Evolutionary conservation across 2,888 invertebrate species (phyloP), one percentile per base, ranked within the genome.

Genomic region (Chrysolina americana): DNA sequence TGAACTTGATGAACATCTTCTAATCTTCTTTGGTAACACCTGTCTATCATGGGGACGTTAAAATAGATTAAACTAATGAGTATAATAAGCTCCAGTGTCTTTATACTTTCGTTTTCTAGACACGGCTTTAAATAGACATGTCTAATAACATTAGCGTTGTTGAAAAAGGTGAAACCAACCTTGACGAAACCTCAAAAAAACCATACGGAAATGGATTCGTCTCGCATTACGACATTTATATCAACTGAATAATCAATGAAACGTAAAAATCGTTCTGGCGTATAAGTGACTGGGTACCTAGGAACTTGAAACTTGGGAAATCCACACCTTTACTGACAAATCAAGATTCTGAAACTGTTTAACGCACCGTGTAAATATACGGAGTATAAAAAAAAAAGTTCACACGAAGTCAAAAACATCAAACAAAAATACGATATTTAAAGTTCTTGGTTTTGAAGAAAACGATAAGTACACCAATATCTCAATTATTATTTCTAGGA

Each of bases 111-210:
- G 21, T 19, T 59, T 59, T 28, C 28, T 9, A 59, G 28, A 36
- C 36, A 8, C 28, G 36, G 36, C 10, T 59, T 59, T 59, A 9
- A 59, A 59, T 59, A n/a, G n/a, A 13, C 28, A 10, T n/a, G 9
- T n/a, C 59, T n/a, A 50, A 50, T 50, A 9, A 15, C 50, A 50
- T 50, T 59, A 59, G 47, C 47, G n/a, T 6, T 15, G 47, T 47
- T 47, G 59, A 36, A 59, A 53, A 21, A 21, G 8, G 15, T 2
- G 0, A 28, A 59, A n/a, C 36, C 48, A 50, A 50, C 68, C 71
- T 68, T 59, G 53, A 71, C 68, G 74, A 74, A 71, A 68, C 53
- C 70, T 56, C 66, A 71, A 56, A 68, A 74, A 73, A 74, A 74
- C 66, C 48, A 36, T 23, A 63, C 70, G 70, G 71, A 74, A 63